Evolutionary conservation across 2,888 invertebrate species (phyloP).

Genomic region (Unio delphinus): DNA sequence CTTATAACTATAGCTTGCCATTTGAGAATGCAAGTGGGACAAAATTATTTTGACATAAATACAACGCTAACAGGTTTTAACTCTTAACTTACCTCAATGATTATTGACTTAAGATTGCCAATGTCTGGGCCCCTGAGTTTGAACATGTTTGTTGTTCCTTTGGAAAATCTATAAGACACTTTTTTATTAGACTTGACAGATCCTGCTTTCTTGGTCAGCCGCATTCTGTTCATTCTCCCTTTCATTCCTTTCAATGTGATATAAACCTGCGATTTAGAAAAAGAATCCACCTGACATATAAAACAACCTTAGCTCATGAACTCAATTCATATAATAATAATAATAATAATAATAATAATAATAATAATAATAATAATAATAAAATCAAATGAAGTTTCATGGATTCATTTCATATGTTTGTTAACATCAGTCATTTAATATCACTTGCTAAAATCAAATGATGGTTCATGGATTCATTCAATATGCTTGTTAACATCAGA

Average conservation of each 20-base stretch:
- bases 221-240: conserved; percentile 64
- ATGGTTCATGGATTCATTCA: not conserved
- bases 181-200: conserved; percentile 60
- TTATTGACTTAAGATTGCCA: conserved; percentile 66
- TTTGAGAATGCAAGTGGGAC: too few relatives aligned
- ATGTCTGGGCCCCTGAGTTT: conserved; percentile 67
- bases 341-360: too few relatives aligned
- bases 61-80: too few relatives aligned
- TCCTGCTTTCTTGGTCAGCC: conserved; percentile 65
- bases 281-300: not conserved
- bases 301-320: not conserved
- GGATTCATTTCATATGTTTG: not conserved
- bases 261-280: conserved; percentile 57
- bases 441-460: not conserved
- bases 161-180: conserved; percentile 64
- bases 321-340: not conserved
- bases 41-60: too few relatives aligned
- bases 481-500: not conserved
- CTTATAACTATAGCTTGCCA: too few relatives aligned
- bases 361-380: too few relatives aligned
- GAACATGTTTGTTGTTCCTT: conserved; percentile 69
- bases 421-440: not conserved
- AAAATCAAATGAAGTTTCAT: not conserved
- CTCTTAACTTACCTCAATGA: conserved; percentile 63
- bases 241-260: conserved; percentile 65